Evolutionary conservation across 1,140 invertebrate genomes (phyloP), one percentile per base, ranked within the genome.

Genomic region (Bombus fervidus): DNA sequence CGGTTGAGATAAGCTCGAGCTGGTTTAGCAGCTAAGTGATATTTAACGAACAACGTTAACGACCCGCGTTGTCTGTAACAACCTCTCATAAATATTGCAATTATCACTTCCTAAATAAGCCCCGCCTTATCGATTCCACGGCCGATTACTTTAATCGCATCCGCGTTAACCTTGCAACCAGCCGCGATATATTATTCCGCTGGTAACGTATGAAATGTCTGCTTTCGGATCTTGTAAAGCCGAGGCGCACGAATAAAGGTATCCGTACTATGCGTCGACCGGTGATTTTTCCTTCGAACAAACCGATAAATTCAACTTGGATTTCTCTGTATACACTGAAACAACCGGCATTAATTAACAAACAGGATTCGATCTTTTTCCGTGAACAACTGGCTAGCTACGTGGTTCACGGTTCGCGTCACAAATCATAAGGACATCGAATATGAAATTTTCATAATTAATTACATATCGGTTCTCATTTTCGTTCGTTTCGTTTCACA

Each of bases 101-200:
- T 84, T 78, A 79, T 79, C 82, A 78, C 75, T 62, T 78, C 82
- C 53, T 84, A 78, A 84, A 84, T 79, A 84, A 78, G 66, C 82
- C 82, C 71, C 82, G 75, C 82, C 66, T 79, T 79, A 71, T 79
- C 75, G 75, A 83, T 83, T 78, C 82, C 37, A 69, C 73, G 47
- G 82, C 64, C 74, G 82, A 84, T 84, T 71, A 84, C 82, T 78
- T 84, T 79, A 79, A 84, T 84, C 82, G 75, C 68, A 79, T 69
- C 75, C 53, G 22, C 75, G 75, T 78, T 71, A 71, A 79, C 82
- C 82, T 79, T 78, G 82, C 75, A 84, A n/a, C 82, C 66, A 71
- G 4, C 47, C 5, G 74, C 64, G 73, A 77, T 83, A 71, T 77
- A 59, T 84, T 79, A 84, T 59, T 69, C 34, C 31, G 39, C 18